Evolutionary conservation across 2,888 invertebrate species (phyloP).

Genomic region (Cybosia mesomella): DNA sequence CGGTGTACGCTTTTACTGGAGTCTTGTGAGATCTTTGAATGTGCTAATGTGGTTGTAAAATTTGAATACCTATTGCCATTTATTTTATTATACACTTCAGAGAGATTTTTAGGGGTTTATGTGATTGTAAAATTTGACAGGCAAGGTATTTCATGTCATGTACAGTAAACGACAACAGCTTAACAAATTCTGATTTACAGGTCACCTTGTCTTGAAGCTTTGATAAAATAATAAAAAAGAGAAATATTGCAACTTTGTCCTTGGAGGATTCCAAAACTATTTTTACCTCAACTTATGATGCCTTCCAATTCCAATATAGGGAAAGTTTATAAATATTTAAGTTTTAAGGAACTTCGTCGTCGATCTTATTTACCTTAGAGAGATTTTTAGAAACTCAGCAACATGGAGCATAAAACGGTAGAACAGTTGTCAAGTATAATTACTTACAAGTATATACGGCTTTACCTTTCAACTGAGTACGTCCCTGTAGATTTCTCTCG

Average conservation of each 20-base stretch:
- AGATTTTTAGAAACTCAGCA: background rate
- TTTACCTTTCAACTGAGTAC: conserved; percentile 1
- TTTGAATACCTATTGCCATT: conserved; percentile 1
- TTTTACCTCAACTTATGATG: background rate
- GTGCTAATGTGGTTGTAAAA: conserved; percentile 17
- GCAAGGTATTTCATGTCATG: background rate
- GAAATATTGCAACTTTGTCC: background rate
- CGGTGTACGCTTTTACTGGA: conserved; percentile 21
- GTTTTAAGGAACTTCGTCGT: background rate
- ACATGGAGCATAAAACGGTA: background rate
- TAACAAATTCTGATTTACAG: background rate
- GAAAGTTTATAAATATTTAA: background rate
- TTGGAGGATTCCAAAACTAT: background rate
- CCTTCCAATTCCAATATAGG: background rate
- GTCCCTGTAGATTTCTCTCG: background rate
- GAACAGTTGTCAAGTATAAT: background rate
- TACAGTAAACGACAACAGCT: background rate
- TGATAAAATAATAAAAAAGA: background rate
- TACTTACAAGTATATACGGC: background rate
- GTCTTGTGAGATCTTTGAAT: conserved; percentile 19
- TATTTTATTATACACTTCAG: background rate
- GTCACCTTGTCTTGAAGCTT: rapidly evolving
- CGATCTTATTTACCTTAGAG: background rate
- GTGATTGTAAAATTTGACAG: background rate
- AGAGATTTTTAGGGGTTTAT: background rate